A percentile compares a stretch with the other conserved stretches of the same genome.
Evolutionary conservation across 2,113 vertebrate species (phyloP).

Genomic region (Oncorhynchus keta): DNA sequence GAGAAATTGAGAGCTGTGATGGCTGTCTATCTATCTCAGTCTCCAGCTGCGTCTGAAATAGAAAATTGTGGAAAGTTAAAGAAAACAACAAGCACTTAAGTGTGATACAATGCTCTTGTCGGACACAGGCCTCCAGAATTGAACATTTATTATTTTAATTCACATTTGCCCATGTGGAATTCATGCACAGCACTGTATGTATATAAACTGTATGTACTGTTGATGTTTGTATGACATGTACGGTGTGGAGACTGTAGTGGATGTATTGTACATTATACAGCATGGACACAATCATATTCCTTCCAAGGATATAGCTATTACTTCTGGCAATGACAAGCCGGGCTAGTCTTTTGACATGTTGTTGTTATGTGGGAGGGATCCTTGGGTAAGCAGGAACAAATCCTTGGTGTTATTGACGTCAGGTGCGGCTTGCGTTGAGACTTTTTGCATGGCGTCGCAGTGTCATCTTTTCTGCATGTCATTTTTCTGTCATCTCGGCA

Average conservation of each 20-base stretch:
- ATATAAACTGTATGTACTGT: neutral
- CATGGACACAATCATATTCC: neutral
- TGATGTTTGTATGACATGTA: neutral
- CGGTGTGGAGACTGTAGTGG: neutral
- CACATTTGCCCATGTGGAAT: neutral
- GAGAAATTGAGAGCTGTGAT: neutral
- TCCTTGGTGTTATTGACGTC: slow-evolving; percentile 11
- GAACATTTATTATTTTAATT: neutral
- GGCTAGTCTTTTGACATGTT: neutral
- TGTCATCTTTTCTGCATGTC: slow-evolving; percentile 25
- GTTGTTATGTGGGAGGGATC: neutral
- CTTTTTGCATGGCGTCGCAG: slow-evolving; percentile 19
- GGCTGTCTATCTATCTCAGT: neutral
- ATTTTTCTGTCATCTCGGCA: slow-evolving; percentile 36
- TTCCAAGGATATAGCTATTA: neutral
- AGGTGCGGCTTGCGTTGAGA: slow-evolving; percentile 28
- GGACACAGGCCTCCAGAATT: neutral
- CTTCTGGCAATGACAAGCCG: neutral
- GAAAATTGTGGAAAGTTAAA: neutral
- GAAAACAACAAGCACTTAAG: neutral
- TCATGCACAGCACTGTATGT: neutral
- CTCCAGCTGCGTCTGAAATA: neutral
- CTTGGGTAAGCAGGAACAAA: slow-evolving; percentile 19
- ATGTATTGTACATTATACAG: neutral
- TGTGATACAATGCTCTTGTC: neutral